phyloP scores from a whole-genome alignment of 2,113 vertebrate species.

The Tachycineta bicolor region DNA sequence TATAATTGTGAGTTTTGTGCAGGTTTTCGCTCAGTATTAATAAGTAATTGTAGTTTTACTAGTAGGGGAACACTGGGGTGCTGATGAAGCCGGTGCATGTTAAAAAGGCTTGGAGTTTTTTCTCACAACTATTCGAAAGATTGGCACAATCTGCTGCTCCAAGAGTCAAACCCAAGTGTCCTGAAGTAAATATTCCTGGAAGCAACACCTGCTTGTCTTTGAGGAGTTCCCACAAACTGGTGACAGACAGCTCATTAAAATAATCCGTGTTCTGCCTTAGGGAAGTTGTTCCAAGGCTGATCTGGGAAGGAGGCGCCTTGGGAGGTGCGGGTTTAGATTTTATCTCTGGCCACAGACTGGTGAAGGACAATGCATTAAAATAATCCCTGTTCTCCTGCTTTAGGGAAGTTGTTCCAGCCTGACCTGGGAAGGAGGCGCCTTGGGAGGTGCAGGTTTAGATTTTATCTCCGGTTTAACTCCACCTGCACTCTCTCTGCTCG shows the following conservation, averaged over 20 bases:
- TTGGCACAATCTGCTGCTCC: neutral
- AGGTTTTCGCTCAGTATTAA: neutral
- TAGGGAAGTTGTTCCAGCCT: neutral
- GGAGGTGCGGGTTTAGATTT: neutral
- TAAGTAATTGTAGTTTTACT: neutral
- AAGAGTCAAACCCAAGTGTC: neutral
- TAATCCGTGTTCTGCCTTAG: neutral
- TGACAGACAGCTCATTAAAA: neutral
- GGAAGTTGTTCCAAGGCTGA: neutral
- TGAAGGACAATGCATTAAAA: neutral
- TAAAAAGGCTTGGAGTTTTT: neutral
- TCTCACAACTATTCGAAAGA: neutral
- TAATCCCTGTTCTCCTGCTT: neutral
- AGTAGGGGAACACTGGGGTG: neutral
- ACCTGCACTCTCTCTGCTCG: neutral
- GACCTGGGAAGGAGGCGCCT: too few species aligned
- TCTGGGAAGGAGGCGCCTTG: neutral
- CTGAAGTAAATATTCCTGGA: neutral
- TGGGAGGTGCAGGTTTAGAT: neutral
- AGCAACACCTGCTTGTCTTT: neutral
- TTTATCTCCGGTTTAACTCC: neutral
- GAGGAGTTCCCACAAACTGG: neutral
- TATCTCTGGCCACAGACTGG: neutral
- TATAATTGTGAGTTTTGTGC: accelerated
- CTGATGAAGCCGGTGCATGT: neutral